Evolutionary conservation across 1,140 invertebrate species (phyloP).

Genomic region (Pseudomyrmex sp.): DNA sequence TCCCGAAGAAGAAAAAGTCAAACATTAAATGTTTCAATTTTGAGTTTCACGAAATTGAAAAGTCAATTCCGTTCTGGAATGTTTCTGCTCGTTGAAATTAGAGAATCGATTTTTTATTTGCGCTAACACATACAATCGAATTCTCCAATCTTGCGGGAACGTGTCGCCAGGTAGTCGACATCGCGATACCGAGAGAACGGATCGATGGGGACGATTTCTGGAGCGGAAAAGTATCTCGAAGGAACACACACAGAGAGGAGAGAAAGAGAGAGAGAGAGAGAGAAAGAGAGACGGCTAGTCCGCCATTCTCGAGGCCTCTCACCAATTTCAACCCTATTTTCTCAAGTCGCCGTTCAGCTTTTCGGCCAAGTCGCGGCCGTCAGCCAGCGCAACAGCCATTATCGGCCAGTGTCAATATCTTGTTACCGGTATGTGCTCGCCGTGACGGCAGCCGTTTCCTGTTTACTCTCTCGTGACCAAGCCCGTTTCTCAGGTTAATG

Average conservation of each 20-base stretch:
- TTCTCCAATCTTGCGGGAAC: conserved; percentile 29
- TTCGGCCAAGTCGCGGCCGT: conserved; percentile 68
- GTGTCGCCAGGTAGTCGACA: conserved; percentile 69
- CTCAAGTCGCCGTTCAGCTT: conserved; percentile 75
- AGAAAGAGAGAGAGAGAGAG: background rate
- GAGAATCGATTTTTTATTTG: conserved; percentile 21
- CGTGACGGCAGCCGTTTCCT: conserved; percentile 76
- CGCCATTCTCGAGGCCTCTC: conserved; percentile 72
- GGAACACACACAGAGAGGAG: conserved; percentile 24
- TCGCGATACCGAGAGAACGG: conserved; percentile 58
- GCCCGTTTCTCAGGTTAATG: conserved; percentile 52
- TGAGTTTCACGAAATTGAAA: background rate
- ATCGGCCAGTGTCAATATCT: conserved; percentile 81
- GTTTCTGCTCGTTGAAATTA: conserved; percentile 10
- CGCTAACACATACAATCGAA: conserved; percentile 26
- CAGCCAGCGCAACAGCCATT: conserved; percentile 76
- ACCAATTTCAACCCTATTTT: conserved; percentile 79
- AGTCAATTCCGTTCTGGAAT: background rate
- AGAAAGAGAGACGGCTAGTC: conserved; percentile 32
- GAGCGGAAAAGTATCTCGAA: conserved; percentile 74
- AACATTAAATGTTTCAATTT: background rate
- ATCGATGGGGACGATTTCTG: conserved; percentile 71
- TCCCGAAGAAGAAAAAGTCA: background rate
- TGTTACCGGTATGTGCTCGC: conserved; percentile 77
- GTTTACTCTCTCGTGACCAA: conserved; percentile 75